These are phyloP conservation scores for Venustoraphidia nigricollis DNA, from an alignment of 2,888 invertebrate genomes.

Conservation along the genomic window DNA sequence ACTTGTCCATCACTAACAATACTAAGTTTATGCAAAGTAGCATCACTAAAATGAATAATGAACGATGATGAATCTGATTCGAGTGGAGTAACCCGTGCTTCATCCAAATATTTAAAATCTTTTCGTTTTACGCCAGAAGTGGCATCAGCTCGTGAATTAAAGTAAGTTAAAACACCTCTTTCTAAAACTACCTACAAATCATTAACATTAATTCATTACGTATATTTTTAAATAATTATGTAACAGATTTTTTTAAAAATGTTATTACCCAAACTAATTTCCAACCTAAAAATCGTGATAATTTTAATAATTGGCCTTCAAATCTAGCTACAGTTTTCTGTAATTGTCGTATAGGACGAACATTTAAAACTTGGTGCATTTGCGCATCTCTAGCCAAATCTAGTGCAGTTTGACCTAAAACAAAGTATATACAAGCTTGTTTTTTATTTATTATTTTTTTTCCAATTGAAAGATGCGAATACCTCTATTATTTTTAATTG, in stretches of 20 bases:
- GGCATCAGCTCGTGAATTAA: conserved; percentile 43
- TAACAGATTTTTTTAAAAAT: neutral
- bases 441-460: neutral
- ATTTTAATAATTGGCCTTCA: conserved; percentile 47
- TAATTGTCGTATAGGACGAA: conserved; percentile 42
- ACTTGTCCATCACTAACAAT: conserved; percentile 26
- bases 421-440: neutral
- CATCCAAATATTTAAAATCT: conserved; percentile 49
- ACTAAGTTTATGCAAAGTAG: conserved; percentile 37
- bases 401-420: conserved; percentile 40
- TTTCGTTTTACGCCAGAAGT: conserved; percentile 37
- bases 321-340: conserved; percentile 40
- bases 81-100: conserved; percentile 32
- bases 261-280: conserved; percentile 41
- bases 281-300: conserved; percentile 47
- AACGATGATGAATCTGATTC: conserved; percentile 32
- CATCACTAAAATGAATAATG: conserved; percentile 37
- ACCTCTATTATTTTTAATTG: conserved; percentile 44
- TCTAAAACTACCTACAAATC: conserved; percentile 41
- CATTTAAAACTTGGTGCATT: conserved; percentile 46
- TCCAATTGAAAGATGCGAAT: conserved; percentile 8
- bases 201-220: neutral
- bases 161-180: conserved; percentile 47
- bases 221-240: no score
- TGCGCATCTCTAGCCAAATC: conserved; percentile 43